A percentile compares a stretch with the other conserved stretches of the same genome.
These are phyloP conservation scores for Lasioglossum figueresi DNA, from an alignment of 2,888 invertebrate genomes.

Conservation along the genomic window DNA sequence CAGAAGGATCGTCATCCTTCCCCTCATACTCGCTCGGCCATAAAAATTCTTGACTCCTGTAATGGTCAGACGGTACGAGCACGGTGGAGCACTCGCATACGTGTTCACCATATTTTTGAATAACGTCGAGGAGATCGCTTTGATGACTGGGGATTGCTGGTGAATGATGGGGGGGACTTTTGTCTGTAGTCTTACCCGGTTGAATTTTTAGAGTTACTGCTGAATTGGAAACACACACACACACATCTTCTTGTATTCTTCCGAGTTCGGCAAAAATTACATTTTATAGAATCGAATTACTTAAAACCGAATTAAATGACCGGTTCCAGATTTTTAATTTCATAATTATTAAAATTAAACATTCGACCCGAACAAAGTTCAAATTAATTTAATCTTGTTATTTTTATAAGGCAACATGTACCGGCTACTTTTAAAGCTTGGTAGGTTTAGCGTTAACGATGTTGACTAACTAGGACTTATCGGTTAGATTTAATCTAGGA, in stretches of 20 bases:
- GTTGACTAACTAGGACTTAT: no score
- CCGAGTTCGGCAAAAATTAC: background rate
- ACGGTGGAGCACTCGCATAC: slow-evolving; percentile 14
- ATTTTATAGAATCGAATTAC: background rate
- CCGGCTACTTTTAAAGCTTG: no score
- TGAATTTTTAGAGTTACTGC: background rate
- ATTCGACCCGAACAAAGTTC: no score
- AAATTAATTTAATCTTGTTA: no score
- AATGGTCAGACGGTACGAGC: slow-evolving; percentile 70
- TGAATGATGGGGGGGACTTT: background rate
- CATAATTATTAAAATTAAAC: no score
- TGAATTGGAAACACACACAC: background rate
- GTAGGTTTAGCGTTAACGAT: no score
- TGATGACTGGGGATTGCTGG: slow-evolving; percentile 7
- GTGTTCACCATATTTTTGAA: slow-evolving; percentile 16
- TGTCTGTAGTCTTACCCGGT: background rate
- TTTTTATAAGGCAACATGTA: no score
- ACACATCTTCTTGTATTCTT: background rate
- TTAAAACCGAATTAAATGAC: no score
- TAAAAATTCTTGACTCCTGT: slow-evolving; percentile 79
- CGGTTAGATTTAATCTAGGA: no score
- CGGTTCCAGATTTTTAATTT: no score
- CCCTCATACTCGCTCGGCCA: slow-evolving; percentile 45
- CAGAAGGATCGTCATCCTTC: slow-evolving; percentile 63
- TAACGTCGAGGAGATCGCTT: slow-evolving; percentile 6